Base-by-base conservation (phyloP, 1,140 invertebrate genomes). In the Bombus superbus region DNA sequence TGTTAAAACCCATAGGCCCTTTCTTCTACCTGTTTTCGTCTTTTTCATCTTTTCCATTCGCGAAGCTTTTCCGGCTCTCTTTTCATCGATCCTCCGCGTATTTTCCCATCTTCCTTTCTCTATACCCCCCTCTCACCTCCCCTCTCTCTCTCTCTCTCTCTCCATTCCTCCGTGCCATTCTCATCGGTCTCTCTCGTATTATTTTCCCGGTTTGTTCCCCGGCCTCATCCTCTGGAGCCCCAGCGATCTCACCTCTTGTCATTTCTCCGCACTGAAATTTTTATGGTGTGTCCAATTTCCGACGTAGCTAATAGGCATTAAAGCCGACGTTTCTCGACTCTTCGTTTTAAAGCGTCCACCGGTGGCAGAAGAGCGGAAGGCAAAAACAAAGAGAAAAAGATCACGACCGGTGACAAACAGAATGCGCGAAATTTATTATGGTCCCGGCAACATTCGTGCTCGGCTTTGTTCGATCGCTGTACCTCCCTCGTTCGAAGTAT, bases 281-380 rank as follows among this genome's bases (percentile, higher is more conserved):
- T 90, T 90, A 90, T 87, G 89, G 89, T 87, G 89, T 77, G 88
- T 90, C 89, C 88, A 90, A 90, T 90, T 90, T 90, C 86, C 88
- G 88, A 81, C 88, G 80, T 90, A 53, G 86, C 89, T 88, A 91
- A 91, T 91, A 88, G 89, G 89, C 86, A 90, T 91, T 91, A 91
- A 90, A 91, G 86, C 83, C 71, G 89, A 91, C 89, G 81, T 84
- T 64, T 76, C 47, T 22, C 68, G 57, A 32, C 62, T 89, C 74
- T 85, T 77, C 71, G 81, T 89, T 90, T n/a, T 81, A 84, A 87
- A 89, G 81, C 85, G 57, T 11, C 62, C 64, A 4, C 8, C 44
- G 15, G 28, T 35, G 62, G 78, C 68, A 77, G 5, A 18, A 44
- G 44, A 0, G 28, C 9, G 40, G 2, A 8, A 38, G 15, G 9